A percentile compares a stretch with the other conserved stretches of the same genome.
These are phyloP conservation scores for Myathropa florea DNA, from an alignment of 2,888 invertebrate genomes.

Conservation along the genomic window DNA sequence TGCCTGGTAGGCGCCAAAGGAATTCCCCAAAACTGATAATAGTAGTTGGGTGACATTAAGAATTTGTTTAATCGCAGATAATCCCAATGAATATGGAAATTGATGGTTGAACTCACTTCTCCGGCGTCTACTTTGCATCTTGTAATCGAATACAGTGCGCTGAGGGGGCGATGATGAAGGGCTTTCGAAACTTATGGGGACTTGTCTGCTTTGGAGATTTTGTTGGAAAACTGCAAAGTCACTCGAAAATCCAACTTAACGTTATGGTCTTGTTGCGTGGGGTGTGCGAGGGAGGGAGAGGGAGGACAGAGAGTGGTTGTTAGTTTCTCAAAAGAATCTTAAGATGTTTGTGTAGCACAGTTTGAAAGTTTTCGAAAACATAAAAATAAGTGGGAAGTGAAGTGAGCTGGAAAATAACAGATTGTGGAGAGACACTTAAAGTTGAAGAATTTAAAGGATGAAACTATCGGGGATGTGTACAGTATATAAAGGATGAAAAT, in stretches of 20 bases:
- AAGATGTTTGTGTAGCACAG: background rate
- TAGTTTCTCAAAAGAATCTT: constrained; percentile 17
- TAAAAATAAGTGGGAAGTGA: background rate
- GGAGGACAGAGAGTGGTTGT: background rate
- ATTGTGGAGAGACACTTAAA: background rate
- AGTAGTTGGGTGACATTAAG: constrained; percentile 41
- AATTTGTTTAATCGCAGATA: constrained; percentile 48
- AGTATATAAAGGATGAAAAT: too few species aligned
- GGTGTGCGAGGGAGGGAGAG: background rate
- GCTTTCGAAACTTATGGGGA: constrained; percentile 35
- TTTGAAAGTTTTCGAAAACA: constrained; percentile 13
- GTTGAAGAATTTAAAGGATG: background rate
- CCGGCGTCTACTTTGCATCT: background rate
- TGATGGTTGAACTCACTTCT: constrained; percentile 6
- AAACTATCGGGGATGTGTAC: background rate
- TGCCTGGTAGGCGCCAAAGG: constrained; percentile 27
- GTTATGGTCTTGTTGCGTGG: background rate
- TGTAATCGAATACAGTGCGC: constrained; percentile 22
- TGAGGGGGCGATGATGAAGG: constrained; percentile 20
- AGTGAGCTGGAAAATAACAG: constrained; percentile 22
- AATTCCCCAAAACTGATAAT: constrained; percentile 15
- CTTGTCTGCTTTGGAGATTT: background rate
- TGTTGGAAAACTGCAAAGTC: constrained; percentile 45
- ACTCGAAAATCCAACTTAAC: constrained; percentile 39
- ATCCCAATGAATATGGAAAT: constrained; percentile 59